phyloP scores from a whole-genome alignment of 92 coral and sea anemone genomes.

The Umimayanthus chanpuru region DNA sequence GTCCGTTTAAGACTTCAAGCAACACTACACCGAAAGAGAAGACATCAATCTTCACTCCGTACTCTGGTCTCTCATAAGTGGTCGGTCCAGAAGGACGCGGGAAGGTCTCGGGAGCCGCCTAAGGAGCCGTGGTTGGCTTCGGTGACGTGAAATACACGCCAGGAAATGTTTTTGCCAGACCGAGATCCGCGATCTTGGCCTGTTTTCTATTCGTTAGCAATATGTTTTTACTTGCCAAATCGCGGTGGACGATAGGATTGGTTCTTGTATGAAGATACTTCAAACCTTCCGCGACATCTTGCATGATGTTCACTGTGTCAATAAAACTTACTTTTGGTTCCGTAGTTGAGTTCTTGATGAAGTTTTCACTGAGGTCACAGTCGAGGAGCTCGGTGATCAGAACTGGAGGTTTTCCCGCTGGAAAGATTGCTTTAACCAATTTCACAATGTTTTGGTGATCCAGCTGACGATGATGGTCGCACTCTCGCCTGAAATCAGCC shows the following conservation, averaged over 20 bases:
- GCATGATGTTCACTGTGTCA: slow-evolving; percentile 55
- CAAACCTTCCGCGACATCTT: slow-evolving; percentile 61
- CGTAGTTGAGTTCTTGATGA: slow-evolving; percentile 43
- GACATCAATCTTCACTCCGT: slow-evolving; percentile 56
- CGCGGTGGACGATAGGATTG: slow-evolving; percentile 53
- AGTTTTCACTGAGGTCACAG: slow-evolving; percentile 51
- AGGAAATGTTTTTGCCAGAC: slow-evolving; percentile 53
- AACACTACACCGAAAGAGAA: slow-evolving; percentile 67
- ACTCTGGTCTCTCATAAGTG: slow-evolving; percentile 21
- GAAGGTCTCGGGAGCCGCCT: slow-evolving; percentile 62
- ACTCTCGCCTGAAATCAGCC: slow-evolving; percentile 55
- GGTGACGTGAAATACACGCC: slow-evolving; percentile 46
- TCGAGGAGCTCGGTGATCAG: slow-evolving; percentile 58
- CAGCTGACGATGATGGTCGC: slow-evolving; percentile 46
- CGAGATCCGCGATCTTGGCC: slow-evolving; percentile 64
- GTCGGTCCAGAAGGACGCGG: slow-evolving; percentile 24
- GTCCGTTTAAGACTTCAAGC: slow-evolving; percentile 52
- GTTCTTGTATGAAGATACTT: slow-evolving; percentile 51
- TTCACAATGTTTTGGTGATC: slow-evolving; percentile 60
- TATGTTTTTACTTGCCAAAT: slow-evolving; percentile 57
- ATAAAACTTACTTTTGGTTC: slow-evolving; percentile 57
- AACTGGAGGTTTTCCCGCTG: slow-evolving; percentile 45
- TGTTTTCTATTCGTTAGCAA: slow-evolving; percentile 47
- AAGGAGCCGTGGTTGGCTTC: slow-evolving; percentile 46
- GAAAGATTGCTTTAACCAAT: slow-evolving; percentile 41